A percentile compares a stretch with the other conserved stretches of the same genome.
Conservation (phyloP, 2,888 invertebrate species). For the Encarsia formosa region DNA sequence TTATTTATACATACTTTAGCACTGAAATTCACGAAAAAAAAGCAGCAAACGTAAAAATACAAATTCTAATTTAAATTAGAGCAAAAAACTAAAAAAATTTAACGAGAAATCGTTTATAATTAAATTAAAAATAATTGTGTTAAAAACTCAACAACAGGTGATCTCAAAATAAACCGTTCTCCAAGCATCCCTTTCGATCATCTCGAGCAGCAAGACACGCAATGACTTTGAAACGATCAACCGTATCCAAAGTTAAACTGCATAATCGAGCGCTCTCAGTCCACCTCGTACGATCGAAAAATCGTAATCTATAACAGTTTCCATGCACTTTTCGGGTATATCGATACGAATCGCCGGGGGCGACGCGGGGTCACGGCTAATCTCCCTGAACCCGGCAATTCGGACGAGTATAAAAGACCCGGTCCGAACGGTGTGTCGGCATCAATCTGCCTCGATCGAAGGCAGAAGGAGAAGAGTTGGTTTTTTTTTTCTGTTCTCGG, state of each 20-base stretch:
- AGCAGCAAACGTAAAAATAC: not conserved
- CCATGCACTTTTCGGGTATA: too few species aligned
- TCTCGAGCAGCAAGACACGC: too few species aligned
- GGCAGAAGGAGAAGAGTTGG: slow-evolving; percentile 5
- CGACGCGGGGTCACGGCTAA: slow-evolving; percentile 1
- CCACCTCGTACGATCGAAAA: too few species aligned
- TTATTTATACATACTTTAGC: too few species aligned
- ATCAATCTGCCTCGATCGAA: slow-evolving; percentile 11
- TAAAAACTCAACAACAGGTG: too few species aligned
- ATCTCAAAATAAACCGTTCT: too few species aligned
- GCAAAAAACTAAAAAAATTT: too few species aligned
- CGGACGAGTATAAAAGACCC: slow-evolving; percentile 23
- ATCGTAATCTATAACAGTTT: too few species aligned
- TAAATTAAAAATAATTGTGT: too few species aligned
- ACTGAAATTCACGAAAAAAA: not conserved
- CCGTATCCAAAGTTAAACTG: not conserved
- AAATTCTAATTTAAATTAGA: not conserved
- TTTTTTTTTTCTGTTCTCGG: not conserved
- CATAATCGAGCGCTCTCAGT: too few species aligned
- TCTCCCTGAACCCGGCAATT: slow-evolving; percentile 4
- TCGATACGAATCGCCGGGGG: not conserved
- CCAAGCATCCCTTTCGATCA: too few species aligned
- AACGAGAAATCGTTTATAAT: too few species aligned
- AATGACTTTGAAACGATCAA: not conserved
- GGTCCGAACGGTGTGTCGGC: not conserved